Base-by-base conservation (phyloP, 2,888 invertebrate species). In the Azorinus chamasolen region DNA sequence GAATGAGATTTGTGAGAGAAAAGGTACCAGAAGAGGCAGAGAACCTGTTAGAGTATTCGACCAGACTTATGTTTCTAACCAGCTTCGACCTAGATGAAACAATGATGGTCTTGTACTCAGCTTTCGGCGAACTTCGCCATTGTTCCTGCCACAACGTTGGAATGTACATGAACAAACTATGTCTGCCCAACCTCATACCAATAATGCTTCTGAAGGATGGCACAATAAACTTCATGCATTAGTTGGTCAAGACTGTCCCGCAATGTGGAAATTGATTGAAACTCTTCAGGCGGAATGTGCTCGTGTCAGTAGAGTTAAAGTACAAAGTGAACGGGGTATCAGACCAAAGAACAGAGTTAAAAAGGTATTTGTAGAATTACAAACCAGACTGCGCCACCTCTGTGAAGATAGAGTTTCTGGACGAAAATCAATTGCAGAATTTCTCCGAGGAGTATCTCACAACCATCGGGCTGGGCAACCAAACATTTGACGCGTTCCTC, bases 341-440 rank as follows among this genome's bases (percentile, higher is more conserved):
- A 10, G 57, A 8, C 57, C 57, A 18, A 43, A 57, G 57, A 57
- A 57, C 24, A 39, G 43, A 57, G 41, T 39, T 39, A 57, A 57
- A 57, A 57, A 57, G 20, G 43, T 57, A 3, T 57, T 41, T 43
- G 43, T n/a, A n/a, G 57, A 57, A 57, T 43, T 57, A 27, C 57
- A 57, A 22, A 41, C 6, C 37, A 55, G 55, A 55, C 55, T 55
- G 14, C 27, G 5, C 14, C 16, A 57, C 57, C 43, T 57, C n/a
- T 57, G 57, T n/a, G 41, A 57, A 25, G 57, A 57, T 25, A 57
- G 54, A 54, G 20, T 18, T 22, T 14, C 54, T 24, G 24, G 37
- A 27, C 27, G 27, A 32, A 54, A n/a, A 24, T 22, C 54, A 27
- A n/a, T 54, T n/a, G 54, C 32, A 14, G 54, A 54, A 54, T 54